Evolutionary conservation across 30 jellyfish, hydroid and myxozoan species (phyloP), one percentile per base, ranked within the genome.

Genomic region (Catostylus mosaicus): DNA sequence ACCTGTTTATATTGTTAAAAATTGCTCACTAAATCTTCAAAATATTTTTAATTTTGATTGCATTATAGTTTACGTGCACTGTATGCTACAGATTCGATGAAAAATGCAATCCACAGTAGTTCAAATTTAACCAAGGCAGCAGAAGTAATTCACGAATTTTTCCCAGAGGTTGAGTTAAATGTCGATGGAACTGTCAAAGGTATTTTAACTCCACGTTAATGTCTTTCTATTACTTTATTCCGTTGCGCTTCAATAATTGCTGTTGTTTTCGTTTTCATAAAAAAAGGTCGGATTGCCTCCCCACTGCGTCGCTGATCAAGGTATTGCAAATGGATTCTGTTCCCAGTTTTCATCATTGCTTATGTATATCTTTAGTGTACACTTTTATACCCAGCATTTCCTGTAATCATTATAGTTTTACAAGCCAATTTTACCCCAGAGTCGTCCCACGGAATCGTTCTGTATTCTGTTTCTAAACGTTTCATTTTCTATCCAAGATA

Each of bases 81-180:
- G 85, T 85, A 46, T 80, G 98, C 95, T 0, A 86, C 80, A 75
- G 98, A 92, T 54, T 63, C 78, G 50, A 78, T 92, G 90, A 79
- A 59, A 54, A 92, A 92, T 83, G 98, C 97, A 2, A 48, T 92
- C 27, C 98, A 92, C 61, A 91, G 98, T 34, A 86, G 97, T 52
- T 92, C 98, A 19, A 87, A 77, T 46, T 73, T 26, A 43, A 76
- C 78, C 1, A 75, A 77, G 31, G 98, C 98, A 22, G 60, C 68
- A 8, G 78, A 87, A 20, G 83, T 66, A 18, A 92, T 92, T 52
- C 74, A 72, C 14, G 93, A 83, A 75, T 92, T 73, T 77, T 92
- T 92, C 67, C 96, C 98, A 6, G 96, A 85, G 20, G 80, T 85
- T 19, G 85, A 84, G 35, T 67, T 84, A 24, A 77, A 82, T 65